Evolutionary conservation across 2,888 invertebrate genomes (phyloP), one percentile per base, ranked within the genome.

Genomic region (Ectemnius continuus): DNA sequence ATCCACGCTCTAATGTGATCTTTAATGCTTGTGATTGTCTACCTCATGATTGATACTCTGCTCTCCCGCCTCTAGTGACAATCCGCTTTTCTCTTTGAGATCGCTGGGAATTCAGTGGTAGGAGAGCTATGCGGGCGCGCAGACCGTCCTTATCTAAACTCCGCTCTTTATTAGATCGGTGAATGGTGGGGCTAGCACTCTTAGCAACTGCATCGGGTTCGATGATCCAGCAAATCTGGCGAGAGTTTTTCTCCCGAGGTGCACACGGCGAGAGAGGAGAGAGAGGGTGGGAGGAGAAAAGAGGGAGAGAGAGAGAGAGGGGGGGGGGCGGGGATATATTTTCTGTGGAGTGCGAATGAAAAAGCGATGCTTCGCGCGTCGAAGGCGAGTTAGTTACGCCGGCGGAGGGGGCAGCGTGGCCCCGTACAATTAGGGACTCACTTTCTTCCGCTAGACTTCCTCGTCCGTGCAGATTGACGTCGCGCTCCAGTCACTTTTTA

Each of bases 361-460:
- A 76, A 69, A 70, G 58, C 65, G 56, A 36, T 36, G 64, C 56
- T 66, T 59, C 67, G 63, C 67, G 65, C 26, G 71, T 63, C 64
- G 61, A 58, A 26, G 56, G 64, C 71, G 63, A 75, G 73, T 78
- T 73, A 63, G 81, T 77, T 70, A 70, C 77, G 67, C 60, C 70
- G 65, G 63, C 63, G 62, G 63, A 3, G 56, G 59, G 79, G 73
- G 66, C 70, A 72, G 60, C 66, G 45, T 45, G 68, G 69, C 26
- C 14, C 8, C 66, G 73, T 75, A 81, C 75, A 83, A 81, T 83
- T 77, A 75, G 75, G 82, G 81, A 81, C 83, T 79, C 67, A 82
- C 82, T 82, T 82, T 82, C 82, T 81, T 83, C 77, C 61, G 58
- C 47, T 57, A 58, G 61, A 81, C 75, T 83, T 83, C 82, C 83